Evolutionary conservation across 2,888 invertebrate species (phyloP).

Genomic region (Tetragonisca angustula): DNA sequence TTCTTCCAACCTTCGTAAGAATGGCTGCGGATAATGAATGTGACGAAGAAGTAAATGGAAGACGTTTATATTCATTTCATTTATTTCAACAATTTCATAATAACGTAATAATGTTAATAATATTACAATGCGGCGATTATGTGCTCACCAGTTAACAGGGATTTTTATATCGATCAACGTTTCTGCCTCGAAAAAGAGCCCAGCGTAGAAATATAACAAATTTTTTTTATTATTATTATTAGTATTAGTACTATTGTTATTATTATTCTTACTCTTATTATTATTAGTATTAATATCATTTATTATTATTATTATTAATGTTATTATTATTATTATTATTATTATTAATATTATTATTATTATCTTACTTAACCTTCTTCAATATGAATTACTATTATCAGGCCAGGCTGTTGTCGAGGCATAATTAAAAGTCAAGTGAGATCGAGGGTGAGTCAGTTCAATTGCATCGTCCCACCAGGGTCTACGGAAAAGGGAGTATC

Average conservation of each 20-base stretch:
- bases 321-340: slow-evolving; percentile 30
- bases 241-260: slow-evolving; percentile 57
- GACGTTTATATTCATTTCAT: slow-evolving; percentile 82
- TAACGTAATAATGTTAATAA: slow-evolving; percentile 84
- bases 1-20: neutral
- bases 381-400: slow-evolving; percentile 82
- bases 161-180: slow-evolving; percentile 84
- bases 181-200: slow-evolving; percentile 82
- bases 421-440: slow-evolving; percentile 79
- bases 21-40: slow-evolving; percentile 34
- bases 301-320: slow-evolving; percentile 63
- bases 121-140: slow-evolving; percentile 84
- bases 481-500: slow-evolving; percentile 74
- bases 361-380: slow-evolving; percentile 72
- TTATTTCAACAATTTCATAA: slow-evolving; percentile 85
- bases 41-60: slow-evolving; percentile 72
- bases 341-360: slow-evolving; percentile 60
- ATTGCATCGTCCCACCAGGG: slow-evolving; percentile 77
- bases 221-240: slow-evolving; percentile 70
- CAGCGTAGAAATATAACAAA: slow-evolving; percentile 84
- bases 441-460: slow-evolving; percentile 79
- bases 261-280: slow-evolving; percentile 60
- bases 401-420: slow-evolving; percentile 81
- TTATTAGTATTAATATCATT: slow-evolving; percentile 60
- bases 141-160: slow-evolving; percentile 84